These are phyloP conservation scores for Phyllostomus hastatus DNA, from an alignment of 2,113 vertebrate species.

Conservation along the genomic window DNA sequence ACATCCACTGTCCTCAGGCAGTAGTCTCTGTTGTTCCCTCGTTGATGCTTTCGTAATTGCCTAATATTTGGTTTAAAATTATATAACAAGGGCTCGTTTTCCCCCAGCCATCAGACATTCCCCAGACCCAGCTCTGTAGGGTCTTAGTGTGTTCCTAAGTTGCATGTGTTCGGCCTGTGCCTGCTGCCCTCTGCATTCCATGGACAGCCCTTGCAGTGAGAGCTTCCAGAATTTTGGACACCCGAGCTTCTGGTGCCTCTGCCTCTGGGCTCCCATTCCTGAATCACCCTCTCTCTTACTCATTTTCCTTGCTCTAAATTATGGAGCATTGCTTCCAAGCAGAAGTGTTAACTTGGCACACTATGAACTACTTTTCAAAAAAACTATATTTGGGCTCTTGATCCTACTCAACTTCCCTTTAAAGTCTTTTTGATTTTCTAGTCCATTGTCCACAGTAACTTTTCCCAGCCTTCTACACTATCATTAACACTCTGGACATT, in stretches of 20 bases:
- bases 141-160: background rate
- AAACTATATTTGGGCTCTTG: background rate
- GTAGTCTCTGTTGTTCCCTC: slow-evolving; percentile 21
- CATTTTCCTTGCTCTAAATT: background rate
- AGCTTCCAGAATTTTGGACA: background rate
- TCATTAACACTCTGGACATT: background rate
- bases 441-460: background rate
- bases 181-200: background rate
- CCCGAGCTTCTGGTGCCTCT: background rate
- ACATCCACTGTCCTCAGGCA: background rate
- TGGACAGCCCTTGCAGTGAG: background rate
- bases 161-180: background rate
- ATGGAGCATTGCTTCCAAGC: background rate
- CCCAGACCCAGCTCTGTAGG: background rate
- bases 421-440: slow-evolving; percentile 12
- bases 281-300: background rate
- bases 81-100: background rate
- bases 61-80: slow-evolving; percentile 4
- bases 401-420: background rate
- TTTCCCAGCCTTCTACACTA: background rate
- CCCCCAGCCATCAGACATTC: background rate
- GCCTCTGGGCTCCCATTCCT: background rate
- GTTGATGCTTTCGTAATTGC: slow-evolving; percentile 16
- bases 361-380: background rate
- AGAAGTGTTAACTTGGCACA: background rate